Evolutionary conservation across 2,797 vertebrate genomes (phyloP).

Genomic region (Petrocephalus sullivani): DNA sequence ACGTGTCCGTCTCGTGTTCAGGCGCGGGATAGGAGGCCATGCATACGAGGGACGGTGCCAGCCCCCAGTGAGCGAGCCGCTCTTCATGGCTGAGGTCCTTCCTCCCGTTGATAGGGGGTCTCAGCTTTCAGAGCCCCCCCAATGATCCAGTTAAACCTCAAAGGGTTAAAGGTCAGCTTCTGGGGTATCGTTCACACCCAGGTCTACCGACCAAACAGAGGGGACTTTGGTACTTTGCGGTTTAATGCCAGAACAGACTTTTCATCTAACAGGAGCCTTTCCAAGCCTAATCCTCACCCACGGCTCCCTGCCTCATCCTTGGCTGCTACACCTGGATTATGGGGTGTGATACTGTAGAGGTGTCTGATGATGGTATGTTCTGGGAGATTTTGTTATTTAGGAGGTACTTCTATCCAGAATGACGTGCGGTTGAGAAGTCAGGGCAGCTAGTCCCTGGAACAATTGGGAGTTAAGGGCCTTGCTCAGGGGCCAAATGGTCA

Average conservation of each 20-base stretch:
- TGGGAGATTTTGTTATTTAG: neutral
- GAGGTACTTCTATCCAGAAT: neutral
- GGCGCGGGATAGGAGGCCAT: neutral
- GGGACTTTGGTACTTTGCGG: neutral
- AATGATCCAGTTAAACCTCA: neutral
- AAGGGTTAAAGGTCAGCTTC: neutral
- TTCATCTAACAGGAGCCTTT: neutral
- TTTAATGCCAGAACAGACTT: neutral
- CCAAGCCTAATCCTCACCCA: neutral
- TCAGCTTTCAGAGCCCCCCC: neutral
- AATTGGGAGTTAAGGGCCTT: neutral
- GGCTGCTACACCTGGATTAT: neutral
- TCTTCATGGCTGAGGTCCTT: neutral
- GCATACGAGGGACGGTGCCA: neutral
- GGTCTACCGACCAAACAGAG: neutral
- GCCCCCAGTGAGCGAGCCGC: neutral
- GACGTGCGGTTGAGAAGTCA: neutral
- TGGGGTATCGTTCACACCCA: neutral
- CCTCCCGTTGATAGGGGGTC: neutral
- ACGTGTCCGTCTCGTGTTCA: neutral
- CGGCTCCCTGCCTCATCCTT: neutral
- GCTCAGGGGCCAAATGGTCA: neutral
- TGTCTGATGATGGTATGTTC: neutral
- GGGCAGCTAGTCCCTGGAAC: neutral
- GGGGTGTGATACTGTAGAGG: neutral